Base-by-base conservation (phyloP, 1,140 invertebrate species). In the Diorhabda elongata region DNA sequence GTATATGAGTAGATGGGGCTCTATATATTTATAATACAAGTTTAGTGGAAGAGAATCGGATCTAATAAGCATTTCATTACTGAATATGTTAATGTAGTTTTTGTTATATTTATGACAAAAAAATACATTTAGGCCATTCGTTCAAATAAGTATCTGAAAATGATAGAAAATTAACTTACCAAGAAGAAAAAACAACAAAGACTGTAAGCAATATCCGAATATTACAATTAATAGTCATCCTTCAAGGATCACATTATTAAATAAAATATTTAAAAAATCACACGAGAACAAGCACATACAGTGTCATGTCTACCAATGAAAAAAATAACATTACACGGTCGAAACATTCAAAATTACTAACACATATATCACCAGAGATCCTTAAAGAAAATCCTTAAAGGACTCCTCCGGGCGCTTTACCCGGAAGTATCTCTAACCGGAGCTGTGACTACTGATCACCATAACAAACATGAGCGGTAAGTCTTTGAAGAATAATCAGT, bases 401-500 rank as follows among this genome's bases (percentile, higher is more conserved):
- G 4, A 52, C 2, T 4, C 47, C 4, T 4, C 47, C 3, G 47
- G 47, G 47, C 47, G 4, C 47, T 52, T 52, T 42, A 44, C 56
- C 61, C 62, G 61, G 61, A 52, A 68, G 62, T 68, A 63, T 62
- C 56, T 57, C 9, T 42, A 58, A 44, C 61, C 61, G 57, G 52
- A 58, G 42, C 62, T 47, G 61, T 52, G 57, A 45, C 60, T 57
- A 43, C 52, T 69, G 42, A 61, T 62, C 43, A 61, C 42, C 59
- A 61, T 68, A 68, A 68, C 58, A 68, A 47, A 47, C 67, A 59
- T 11, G 52, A 69, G 42, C 47, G 43, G 56, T 42, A 58, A 44
- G 56, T 47, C 67, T 70, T 70, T 60, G 59, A 66, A 67, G 65
- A 65, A 70, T 68, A 73, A 52, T 70, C 69, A 70, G 68, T 64